Conservation (phyloP, 2,113 vertebrate species). For the Plotosus lineatus region DNA sequence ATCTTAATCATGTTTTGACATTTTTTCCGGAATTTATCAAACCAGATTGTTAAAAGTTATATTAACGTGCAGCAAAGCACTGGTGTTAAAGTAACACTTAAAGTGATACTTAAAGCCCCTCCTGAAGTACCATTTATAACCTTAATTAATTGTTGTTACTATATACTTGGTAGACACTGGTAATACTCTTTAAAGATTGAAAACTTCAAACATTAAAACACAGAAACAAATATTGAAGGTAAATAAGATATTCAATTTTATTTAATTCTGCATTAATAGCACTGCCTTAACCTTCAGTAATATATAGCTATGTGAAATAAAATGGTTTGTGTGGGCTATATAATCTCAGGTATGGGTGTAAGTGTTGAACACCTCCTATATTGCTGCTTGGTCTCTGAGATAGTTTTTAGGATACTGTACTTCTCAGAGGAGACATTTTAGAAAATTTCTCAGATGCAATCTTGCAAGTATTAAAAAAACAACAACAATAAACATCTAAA, state of each 20-base stretch:
- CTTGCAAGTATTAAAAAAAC: too few species aligned
- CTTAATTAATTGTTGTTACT: neutral
- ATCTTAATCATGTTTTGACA: neutral
- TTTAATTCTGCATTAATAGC: neutral
- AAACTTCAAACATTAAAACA: neutral
- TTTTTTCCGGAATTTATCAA: neutral
- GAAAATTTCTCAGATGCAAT: neutral
- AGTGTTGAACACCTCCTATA: neutral
- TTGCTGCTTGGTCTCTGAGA: neutral
- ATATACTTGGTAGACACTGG: neutral
- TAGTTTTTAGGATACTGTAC: neutral
- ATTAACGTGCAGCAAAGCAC: slow-evolving; percentile 6
- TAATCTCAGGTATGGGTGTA: neutral
- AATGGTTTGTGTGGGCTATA: neutral
- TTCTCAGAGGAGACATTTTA: too few species aligned
- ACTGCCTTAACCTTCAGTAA: too few species aligned
- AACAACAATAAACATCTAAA: too few species aligned
- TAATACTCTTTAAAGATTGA: neutral
- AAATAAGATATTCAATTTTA: neutral
- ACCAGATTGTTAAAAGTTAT: neutral
- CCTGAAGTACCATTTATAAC: neutral
- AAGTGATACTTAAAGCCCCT: neutral
- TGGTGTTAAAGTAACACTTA: slow-evolving; percentile 1
- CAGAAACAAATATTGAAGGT: neutral
- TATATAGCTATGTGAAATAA: too few species aligned